Evolutionary conservation across 2,888 invertebrate genomes (phyloP).

Genomic region (Caenorhabditis doughertyi): DNA sequence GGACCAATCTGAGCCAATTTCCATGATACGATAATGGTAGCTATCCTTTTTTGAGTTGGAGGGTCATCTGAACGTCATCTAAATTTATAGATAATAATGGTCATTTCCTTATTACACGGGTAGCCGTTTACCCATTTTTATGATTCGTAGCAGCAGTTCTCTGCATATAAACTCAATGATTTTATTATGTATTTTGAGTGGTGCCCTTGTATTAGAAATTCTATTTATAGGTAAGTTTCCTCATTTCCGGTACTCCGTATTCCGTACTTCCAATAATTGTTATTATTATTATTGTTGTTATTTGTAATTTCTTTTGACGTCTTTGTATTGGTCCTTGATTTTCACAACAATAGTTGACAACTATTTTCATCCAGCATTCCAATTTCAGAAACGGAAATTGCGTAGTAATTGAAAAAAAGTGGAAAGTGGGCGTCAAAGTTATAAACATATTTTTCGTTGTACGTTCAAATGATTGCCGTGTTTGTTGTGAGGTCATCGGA

Average conservation of each 20-base stretch:
- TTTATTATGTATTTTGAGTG: no score
- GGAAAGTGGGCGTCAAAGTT: conserved; percentile 4
- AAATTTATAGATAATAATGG: background rate
- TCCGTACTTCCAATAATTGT: background rate
- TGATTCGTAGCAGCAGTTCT: no score
- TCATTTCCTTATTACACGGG: background rate
- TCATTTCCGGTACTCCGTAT: no score
- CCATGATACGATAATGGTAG: background rate
- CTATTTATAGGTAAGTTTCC: no score
- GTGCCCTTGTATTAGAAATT: no score
- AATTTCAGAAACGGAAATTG: background rate
- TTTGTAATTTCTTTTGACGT: background rate
- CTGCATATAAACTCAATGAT: no score
- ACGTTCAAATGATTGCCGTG: no score
- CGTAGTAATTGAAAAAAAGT: background rate
- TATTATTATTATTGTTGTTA: background rate
- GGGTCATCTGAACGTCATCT: background rate
- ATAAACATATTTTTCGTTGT: no score
- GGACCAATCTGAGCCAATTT: background rate
- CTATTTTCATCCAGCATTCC: background rate
- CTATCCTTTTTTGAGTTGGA: background rate
- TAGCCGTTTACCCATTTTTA: no score
- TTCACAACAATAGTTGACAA: no score
- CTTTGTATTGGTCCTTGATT: conserved; percentile 4
- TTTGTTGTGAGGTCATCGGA: no score